Evolutionary conservation across 2,888 invertebrate species (phyloP).

Genomic region (Euspilapteryx auroguttella): DNA sequence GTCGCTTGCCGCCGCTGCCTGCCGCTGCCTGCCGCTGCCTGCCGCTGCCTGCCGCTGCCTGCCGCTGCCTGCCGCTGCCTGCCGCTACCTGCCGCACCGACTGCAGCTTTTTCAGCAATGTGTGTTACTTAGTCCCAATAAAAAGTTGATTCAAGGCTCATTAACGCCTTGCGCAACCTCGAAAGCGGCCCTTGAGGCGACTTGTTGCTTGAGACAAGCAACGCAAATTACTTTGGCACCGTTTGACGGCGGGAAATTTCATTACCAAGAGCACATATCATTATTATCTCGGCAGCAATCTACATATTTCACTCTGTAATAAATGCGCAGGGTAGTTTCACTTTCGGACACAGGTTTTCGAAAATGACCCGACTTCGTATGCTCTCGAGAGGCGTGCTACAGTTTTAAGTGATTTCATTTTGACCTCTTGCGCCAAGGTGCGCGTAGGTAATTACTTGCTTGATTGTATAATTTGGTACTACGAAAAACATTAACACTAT

Average conservation of each 20-base stretch:
- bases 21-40: too few species aligned
- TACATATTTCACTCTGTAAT: constrained; percentile 60
- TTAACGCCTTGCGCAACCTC: constrained; percentile 56
- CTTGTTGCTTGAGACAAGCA: constrained; percentile 52
- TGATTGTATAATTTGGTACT: constrained; percentile 37
- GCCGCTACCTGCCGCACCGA: too few species aligned
- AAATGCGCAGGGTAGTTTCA: constrained; percentile 58
- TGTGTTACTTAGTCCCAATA: constrained; percentile 32
- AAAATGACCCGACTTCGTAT: constrained; percentile 54
- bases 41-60: too few species aligned
- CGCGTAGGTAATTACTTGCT: constrained; percentile 45
- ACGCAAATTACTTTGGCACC: constrained; percentile 62
- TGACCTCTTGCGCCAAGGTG: constrained; percentile 57
- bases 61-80: too few species aligned
- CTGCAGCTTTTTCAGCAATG: constrained; percentile 13
- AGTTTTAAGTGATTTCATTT: constrained; percentile 60
- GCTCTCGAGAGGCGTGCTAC: constrained; percentile 50
- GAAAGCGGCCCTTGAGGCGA: constrained; percentile 56
- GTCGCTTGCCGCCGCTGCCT: too few species aligned
- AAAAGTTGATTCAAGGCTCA: constrained; percentile 40
- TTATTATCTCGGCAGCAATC: constrained; percentile 58
- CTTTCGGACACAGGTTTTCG: constrained; percentile 58
- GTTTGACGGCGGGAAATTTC: constrained; percentile 62
- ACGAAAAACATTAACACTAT: constrained; percentile 49
- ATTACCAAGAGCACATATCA: constrained; percentile 62